These are phyloP conservation scores for Pocota personata DNA, from an alignment of 2,888 invertebrate genomes.

Conservation along the genomic window DNA sequence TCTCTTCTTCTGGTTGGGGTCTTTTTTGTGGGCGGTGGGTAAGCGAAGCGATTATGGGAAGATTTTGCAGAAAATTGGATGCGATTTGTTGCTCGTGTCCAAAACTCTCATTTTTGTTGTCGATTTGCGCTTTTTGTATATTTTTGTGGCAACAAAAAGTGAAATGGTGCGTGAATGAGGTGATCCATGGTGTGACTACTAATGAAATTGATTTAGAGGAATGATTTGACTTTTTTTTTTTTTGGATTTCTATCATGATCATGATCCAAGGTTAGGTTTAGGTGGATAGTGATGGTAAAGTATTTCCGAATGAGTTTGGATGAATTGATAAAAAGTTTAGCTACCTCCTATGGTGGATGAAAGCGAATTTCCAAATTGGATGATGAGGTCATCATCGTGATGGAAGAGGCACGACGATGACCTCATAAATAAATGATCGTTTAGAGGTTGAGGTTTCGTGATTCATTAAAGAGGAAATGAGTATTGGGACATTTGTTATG, in stretches of 20 bases:
- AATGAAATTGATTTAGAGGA: slow-evolving; percentile 32
- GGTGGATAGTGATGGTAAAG: background rate
- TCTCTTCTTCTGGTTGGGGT: background rate
- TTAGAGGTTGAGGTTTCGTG: background rate
- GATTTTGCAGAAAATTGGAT: slow-evolving; percentile 51
- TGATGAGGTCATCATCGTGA: slow-evolving; percentile 17
- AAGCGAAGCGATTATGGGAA: slow-evolving; percentile 32
- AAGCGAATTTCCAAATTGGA: slow-evolving; percentile 16
- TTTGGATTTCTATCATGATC: slow-evolving; percentile 15
- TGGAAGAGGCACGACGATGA: background rate
- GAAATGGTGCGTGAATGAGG: slow-evolving; percentile 60
- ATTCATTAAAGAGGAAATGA: background rate
- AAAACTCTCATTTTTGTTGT: slow-evolving; percentile 52
- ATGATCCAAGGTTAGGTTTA: background rate
- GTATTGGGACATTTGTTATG: background rate
- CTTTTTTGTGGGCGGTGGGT: slow-evolving; percentile 31
- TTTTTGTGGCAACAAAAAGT: slow-evolving; percentile 22
- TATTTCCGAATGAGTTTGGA: background rate
- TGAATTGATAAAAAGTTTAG: background rate
- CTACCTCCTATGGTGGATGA: background rate
- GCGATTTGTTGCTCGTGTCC: slow-evolving; percentile 30
- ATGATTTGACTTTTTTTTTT: background rate
- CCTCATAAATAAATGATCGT: background rate
- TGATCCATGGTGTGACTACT: slow-evolving; percentile 39
- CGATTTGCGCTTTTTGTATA: background rate